A percentile compares a stretch with the other conserved stretches of the same genome.
phyloP scores from a whole-genome alignment of 1,140 invertebrate genomes.

The Mylabris phalerata region DNA sequence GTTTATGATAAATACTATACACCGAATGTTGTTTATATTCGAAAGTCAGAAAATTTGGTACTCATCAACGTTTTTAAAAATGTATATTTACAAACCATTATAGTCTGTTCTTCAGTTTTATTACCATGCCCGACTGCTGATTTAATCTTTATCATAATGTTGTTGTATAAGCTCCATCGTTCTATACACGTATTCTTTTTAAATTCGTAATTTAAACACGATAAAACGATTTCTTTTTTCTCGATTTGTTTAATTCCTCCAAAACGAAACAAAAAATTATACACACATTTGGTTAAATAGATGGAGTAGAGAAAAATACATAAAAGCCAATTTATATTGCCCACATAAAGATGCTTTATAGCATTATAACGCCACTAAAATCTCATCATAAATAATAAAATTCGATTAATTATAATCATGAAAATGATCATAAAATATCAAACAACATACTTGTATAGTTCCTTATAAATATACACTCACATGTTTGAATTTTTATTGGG shows the following conservation, averaged over 20 bases:
- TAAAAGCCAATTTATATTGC: slow-evolving; percentile 1
- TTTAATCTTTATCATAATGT: slow-evolving; percentile 11
- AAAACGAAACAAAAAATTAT: background rate
- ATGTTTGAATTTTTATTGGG: no score
- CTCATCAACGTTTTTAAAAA: slow-evolving; percentile 36
- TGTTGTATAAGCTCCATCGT: background rate
- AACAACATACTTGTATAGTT: no score
- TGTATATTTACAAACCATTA: slow-evolving; percentile 36
- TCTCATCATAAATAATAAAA: slow-evolving; percentile 13
- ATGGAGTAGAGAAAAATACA: no score
- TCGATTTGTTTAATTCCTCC: background rate
- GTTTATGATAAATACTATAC: slow-evolving; percentile 33
- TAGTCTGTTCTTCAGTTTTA: slow-evolving; percentile 33
- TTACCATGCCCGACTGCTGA: slow-evolving; percentile 7
- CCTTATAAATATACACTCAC: no score
- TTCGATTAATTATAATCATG: slow-evolving; percentile 11
- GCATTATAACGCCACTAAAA: slow-evolving; percentile 9
- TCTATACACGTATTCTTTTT: no score
- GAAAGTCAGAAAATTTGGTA: slow-evolving; percentile 34
- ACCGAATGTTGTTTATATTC: slow-evolving; percentile 35
- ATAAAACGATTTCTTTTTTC: background rate
- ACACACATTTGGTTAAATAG: no score
- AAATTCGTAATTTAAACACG: no score
- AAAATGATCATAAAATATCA: no score
- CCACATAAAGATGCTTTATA: slow-evolving; percentile 12